Conservation (phyloP, 1,140 invertebrate genomes). For the Lepidostoma basale region DNA sequence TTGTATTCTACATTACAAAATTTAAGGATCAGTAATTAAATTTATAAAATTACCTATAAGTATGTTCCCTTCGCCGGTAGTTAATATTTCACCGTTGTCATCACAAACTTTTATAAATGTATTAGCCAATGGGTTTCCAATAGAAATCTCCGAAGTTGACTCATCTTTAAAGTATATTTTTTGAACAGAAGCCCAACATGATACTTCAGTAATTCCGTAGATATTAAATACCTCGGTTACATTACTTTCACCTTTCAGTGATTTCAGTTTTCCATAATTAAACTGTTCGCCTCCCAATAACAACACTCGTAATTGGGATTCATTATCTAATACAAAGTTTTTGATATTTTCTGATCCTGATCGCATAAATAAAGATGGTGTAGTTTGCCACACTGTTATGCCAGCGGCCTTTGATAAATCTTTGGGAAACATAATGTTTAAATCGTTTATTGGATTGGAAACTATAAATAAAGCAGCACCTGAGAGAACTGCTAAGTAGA, state of each 20-base stretch:
- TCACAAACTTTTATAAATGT: conserved; percentile 65
- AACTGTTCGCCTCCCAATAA: conserved; percentile 70
- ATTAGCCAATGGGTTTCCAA: conserved; percentile 67
- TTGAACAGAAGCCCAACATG: conserved; percentile 77
- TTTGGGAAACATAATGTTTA: conserved; percentile 50
- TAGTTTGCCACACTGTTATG: conserved; percentile 76
- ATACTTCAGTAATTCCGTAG: conserved; percentile 85
- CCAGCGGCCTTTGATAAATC: conserved; percentile 49
- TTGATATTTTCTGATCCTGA: conserved; percentile 63
- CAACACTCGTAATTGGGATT: conserved; percentile 62
- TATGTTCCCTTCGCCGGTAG: conserved; percentile 62
- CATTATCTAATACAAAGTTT: conserved; percentile 62
- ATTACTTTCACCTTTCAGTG: conserved; percentile 60
- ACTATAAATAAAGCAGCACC: conserved; percentile 70
- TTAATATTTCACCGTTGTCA: conserved; percentile 47
- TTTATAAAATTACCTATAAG: conserved; percentile 59
- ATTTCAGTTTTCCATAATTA: conserved; percentile 54
- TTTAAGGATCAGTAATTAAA: background rate
- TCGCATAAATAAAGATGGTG: conserved; percentile 73
- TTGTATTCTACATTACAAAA: background rate
- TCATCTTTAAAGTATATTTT: conserved; percentile 58
- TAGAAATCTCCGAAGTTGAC: conserved; percentile 52
- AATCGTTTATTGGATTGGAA: conserved; percentile 50
- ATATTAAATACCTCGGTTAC: conserved; percentile 72
- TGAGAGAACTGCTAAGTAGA: conserved; percentile 70